A percentile compares a stretch with the other conserved stretches of the same genome.
These are phyloP conservation scores for Sibirionetta formosa DNA, from an alignment of 2,797 vertebrate species.

Conservation along the genomic window DNA sequence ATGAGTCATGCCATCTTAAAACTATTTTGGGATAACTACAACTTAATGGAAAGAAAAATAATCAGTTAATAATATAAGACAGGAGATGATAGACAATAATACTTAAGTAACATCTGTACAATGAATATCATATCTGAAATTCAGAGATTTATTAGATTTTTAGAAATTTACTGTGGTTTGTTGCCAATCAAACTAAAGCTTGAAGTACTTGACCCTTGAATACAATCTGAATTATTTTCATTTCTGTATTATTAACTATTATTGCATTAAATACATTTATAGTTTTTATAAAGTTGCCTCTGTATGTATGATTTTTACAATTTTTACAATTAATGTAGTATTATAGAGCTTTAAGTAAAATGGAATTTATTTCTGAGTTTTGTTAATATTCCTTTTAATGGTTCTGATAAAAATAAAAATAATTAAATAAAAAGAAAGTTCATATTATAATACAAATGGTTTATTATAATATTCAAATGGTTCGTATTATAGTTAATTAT, in stretches of 20 bases:
- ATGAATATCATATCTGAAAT: neutral
- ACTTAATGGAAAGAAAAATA: neutral
- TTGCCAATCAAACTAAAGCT: neutral
- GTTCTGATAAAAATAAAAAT: neutral
- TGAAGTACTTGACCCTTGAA: neutral
- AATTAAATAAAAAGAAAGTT: neutral
- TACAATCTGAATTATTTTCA: neutral
- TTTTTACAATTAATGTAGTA: neutral
- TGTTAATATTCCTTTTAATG: neutral
- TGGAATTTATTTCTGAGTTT: neutral
- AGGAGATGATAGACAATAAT: neutral
- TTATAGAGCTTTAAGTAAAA: neutral
- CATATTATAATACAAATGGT: neutral
- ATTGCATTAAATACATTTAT: neutral
- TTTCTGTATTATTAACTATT: neutral
- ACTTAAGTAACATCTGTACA: neutral
- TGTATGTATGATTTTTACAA: neutral
- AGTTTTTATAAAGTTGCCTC: neutral
- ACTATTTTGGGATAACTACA: neutral
- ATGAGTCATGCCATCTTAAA: neutral
- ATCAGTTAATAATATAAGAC: neutral
- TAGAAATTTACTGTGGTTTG: neutral
- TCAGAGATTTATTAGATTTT: neutral
- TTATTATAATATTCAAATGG: no score
- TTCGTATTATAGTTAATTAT: no score